phyloP scores from a whole-genome alignment of 2,888 invertebrate species.

The Micropterix aruncella region DNA sequence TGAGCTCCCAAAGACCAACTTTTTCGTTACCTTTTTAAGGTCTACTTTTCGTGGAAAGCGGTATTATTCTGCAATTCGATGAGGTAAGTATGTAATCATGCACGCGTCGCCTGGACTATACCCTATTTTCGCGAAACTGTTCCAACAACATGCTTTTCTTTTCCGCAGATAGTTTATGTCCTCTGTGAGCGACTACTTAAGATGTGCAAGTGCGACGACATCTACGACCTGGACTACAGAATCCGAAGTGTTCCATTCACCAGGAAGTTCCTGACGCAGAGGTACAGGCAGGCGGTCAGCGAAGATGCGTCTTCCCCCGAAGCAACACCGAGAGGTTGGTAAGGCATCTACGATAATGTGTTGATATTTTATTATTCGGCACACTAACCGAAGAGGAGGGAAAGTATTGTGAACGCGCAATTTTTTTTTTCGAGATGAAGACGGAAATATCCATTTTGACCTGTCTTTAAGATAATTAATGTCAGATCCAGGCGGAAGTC shows the following conservation, averaged over 20 bases:
- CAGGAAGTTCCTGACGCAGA: constrained; percentile 38
- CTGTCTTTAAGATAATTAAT: too few species aligned
- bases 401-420: too few species aligned
- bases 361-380: not conserved
- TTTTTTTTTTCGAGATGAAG: too few species aligned
- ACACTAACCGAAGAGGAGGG: not conserved
- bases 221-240: constrained; percentile 36
- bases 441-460: too few species aligned
- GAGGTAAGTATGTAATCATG: too few species aligned
- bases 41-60: too few species aligned
- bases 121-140: too few species aligned
- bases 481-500: too few species aligned
- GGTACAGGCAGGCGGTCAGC: constrained; percentile 22
- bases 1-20: too few species aligned
- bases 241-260: constrained; percentile 42
- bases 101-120: too few species aligned
- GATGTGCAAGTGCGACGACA: constrained; percentile 48
- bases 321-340: constrained; percentile 11
- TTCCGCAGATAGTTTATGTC: constrained; percentile 54
- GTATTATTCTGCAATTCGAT: too few species aligned
- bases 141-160: constrained; percentile 2
- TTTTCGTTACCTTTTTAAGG: too few species aligned
- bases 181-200: constrained; percentile 65
- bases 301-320: constrained; percentile 25
- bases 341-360: not conserved